Conservation (phyloP, 2,888 invertebrate genomes). For the Rhorus exstirpatorius region DNA sequence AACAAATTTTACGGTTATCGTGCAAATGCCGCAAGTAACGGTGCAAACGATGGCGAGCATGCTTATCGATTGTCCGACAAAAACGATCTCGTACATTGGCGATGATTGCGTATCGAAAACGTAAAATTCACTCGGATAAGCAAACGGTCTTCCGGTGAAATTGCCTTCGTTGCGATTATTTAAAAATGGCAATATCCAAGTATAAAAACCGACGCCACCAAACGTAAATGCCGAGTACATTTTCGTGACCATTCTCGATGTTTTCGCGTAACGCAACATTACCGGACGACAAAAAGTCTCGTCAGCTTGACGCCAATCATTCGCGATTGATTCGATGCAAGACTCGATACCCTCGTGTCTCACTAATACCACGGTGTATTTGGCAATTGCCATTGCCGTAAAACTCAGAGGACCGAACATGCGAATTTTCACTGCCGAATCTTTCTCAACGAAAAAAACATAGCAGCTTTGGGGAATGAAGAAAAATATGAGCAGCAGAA, state of each 20-base stretch:
- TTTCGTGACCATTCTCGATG: conserved; percentile 33
- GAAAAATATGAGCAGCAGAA: conserved; percentile 37
- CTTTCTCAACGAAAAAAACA: conserved; percentile 36
- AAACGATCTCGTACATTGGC: conserved; percentile 56
- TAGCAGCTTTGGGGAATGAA: conserved; percentile 45
- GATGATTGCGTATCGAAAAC: conserved; percentile 29
- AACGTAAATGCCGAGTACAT: conserved; percentile 33
- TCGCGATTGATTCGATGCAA: conserved; percentile 45
- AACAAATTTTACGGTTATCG: conserved; percentile 61
- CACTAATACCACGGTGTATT: conserved; percentile 54
- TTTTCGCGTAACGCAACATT: conserved; percentile 34
- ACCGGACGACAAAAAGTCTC: conserved; percentile 15
- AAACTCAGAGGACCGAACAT: conserved; percentile 57
- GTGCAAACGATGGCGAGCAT: conserved; percentile 28
- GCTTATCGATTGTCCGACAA: conserved; percentile 34
- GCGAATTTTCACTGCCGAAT: conserved; percentile 29
- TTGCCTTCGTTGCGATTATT: conserved; percentile 13
- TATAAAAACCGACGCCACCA: conserved; percentile 42
- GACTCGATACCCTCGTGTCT: conserved; percentile 35
- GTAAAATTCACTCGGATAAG: conserved; percentile 43
- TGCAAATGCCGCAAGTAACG: conserved; percentile 48
- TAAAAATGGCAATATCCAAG: conserved; percentile 36
- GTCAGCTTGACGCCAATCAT: conserved; percentile 57
- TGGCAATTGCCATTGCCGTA: conserved; percentile 56
- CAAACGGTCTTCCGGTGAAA: not conserved